Base-by-base conservation (phyloP, 2,797 vertebrate genomes). In the Scleropages formosus region DNA sequence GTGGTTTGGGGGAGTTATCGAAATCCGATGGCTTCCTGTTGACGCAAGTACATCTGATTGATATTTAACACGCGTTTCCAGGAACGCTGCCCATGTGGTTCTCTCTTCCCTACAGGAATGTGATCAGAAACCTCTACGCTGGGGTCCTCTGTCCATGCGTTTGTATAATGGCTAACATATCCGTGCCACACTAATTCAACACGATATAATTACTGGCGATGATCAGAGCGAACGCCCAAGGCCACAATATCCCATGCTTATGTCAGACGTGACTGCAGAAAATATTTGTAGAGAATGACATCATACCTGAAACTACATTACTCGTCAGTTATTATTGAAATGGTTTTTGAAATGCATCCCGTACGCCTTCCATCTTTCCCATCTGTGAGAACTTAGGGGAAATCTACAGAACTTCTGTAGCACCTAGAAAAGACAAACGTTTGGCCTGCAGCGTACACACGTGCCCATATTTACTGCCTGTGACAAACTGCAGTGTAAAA, bases 241-340 rank as follows among this genome's bases (percentile, higher is more conserved):
- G 64, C n/a, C 31, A 60, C 31, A 58, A 53, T 67, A 59, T 71
- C 15, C 26, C 27, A 13, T 26, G 69, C 71, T 68, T 73, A 74
- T 82, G 83, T 84, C 67, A 75, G 78, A 66, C 67, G 60, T 49
- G 67, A 39, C 69, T 22, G 79, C 68, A 65, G 62, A 70, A 22
- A 56, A 75, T 82, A 87, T 89, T 87, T 82, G 8, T 60, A 80
- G 77, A 81, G 22, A 80, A 87, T 89, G 87, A 91, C 86, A 81
- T 91, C 87, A 89, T 80, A 73, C 77, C 77, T 62, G 70, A 82
- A 77, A 82, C 75, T 78, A 64, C 77, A 20, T 53, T 49, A 22
- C 46, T 78, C 13, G 66, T 56, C 61, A n/a, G 61, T 75, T 72
- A 75, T 81, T 77, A 74, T 80, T n/a, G n/a, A n/a, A n/a, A n/a